These are phyloP conservation scores for Semaprochilodus insignis DNA, from an alignment of 2,797 vertebrate species.

Conservation along the genomic window DNA sequence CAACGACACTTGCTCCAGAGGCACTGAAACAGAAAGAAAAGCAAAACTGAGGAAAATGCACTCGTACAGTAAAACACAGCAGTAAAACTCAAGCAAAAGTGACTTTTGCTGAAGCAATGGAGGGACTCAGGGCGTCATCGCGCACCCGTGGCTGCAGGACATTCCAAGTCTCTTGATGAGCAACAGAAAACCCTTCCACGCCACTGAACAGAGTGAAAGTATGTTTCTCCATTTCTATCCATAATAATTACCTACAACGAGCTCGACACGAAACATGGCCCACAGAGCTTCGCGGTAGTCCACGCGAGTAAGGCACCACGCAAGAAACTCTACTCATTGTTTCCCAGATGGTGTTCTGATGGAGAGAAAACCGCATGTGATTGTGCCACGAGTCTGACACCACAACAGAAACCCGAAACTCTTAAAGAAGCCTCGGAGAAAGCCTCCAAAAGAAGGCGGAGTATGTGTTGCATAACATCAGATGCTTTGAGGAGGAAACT, in stretches of 20 bases:
- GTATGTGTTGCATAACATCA: background rate
- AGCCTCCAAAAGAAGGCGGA: background rate
- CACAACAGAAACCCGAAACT: background rate
- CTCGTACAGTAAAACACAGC: background rate
- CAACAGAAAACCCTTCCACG: too few relatives aligned
- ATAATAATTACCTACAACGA: slow-evolving; percentile 9
- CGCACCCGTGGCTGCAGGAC: too few relatives aligned
- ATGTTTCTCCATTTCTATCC: background rate
- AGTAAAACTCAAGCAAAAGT: slow-evolving; percentile 19
- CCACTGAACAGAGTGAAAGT: background rate
- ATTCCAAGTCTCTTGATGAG: background rate
- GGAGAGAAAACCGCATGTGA: background rate
- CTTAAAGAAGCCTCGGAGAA: background rate
- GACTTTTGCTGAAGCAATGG: background rate
- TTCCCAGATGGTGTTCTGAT: background rate
- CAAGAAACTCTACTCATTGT: slow-evolving; percentile 12
- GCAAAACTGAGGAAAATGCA: slow-evolving; percentile 15
- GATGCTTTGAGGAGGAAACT: background rate
- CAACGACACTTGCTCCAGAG: slow-evolving; percentile 96
- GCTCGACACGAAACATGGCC: background rate
- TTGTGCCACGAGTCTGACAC: background rate
- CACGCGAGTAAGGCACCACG: slow-evolving; percentile 3
- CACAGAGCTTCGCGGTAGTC: background rate
- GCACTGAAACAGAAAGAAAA: slow-evolving; percentile 79
- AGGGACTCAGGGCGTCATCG: background rate